phyloP scores from a whole-genome alignment of 1,140 invertebrate genomes.

The Lepidostoma basale region DNA sequence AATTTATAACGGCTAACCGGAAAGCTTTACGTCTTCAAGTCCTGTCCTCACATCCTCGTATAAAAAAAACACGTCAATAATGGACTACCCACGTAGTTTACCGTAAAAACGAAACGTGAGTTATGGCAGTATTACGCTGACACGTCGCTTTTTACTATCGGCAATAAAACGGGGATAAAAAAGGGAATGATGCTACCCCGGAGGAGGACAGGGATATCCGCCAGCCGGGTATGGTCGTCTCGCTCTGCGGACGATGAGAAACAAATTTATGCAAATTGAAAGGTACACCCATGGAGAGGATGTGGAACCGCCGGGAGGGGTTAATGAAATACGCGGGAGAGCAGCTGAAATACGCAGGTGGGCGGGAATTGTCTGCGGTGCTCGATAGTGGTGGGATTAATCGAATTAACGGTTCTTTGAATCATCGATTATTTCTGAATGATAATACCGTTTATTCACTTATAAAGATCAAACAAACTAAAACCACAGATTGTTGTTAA shows the following conservation, averaged over 20 bases:
- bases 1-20: conserved; percentile 40
- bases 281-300: conserved; percentile 38
- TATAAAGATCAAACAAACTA: too few species aligned
- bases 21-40: conserved; percentile 19
- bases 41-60: neutral
- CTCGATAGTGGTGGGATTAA: too few species aligned
- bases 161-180: conserved; percentile 37
- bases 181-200: conserved; percentile 18
- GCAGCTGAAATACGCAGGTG: conserved; percentile 14
- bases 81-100: conserved; percentile 26
- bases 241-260: conserved; percentile 32
- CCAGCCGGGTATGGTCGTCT: neutral
- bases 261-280: conserved; percentile 46
- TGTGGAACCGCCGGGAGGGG: conserved; percentile 3
- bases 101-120: conserved; percentile 34
- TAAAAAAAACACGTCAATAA: conserved; percentile 41
- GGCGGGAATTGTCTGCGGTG: neutral
- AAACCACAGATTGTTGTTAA: too few species aligned
- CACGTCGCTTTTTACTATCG: conserved; percentile 41
- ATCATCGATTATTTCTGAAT: too few species aligned
- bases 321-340: conserved; percentile 35
- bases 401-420: too few species aligned
- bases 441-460: too few species aligned
- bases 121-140: conserved; percentile 41
- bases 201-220: neutral